These are phyloP conservation scores for Acanthurus leucopareius DNA, from an alignment of 2,797 vertebrate species.

Conservation along the genomic window DNA sequence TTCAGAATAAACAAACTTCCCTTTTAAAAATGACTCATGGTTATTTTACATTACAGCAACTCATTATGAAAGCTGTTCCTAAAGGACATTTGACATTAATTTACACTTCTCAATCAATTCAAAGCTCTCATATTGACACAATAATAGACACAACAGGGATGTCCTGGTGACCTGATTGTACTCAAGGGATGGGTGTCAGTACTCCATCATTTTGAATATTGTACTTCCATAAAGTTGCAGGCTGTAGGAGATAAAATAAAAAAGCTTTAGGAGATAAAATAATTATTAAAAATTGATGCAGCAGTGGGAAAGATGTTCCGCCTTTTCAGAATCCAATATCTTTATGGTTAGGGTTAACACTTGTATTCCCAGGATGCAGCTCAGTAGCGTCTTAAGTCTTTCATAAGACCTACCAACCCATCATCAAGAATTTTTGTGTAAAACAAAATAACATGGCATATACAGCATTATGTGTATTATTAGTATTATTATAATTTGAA, in stretches of 20 bases:
- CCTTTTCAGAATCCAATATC: too few relatives aligned
- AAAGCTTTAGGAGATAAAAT: too few relatives aligned
- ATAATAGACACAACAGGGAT: background rate
- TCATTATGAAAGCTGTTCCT: background rate
- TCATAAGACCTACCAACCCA: background rate
- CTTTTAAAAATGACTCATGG: background rate
- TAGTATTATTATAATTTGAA: background rate
- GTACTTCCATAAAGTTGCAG: background rate
- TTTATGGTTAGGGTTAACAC: too few relatives aligned
- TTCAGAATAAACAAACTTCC: slow-evolving; percentile 10
- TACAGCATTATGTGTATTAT: background rate
- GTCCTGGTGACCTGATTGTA: slow-evolving; percentile 9
- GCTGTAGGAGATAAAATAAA: too few relatives aligned
- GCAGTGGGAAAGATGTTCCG: too few relatives aligned
- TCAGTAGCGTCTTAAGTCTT: background rate
- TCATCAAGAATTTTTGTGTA: background rate
- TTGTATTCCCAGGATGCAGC: background rate
- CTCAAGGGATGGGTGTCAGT: slow-evolving; percentile 6
- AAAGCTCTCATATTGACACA: background rate
- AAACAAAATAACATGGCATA: background rate
- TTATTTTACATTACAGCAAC: background rate
- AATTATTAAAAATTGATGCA: too few relatives aligned
- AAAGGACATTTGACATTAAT: background rate
- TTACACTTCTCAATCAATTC: slow-evolving; percentile 7
- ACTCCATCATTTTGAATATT: background rate